These are phyloP conservation scores for Semibalanus balanoides DNA, from an alignment of 1,140 invertebrate genomes.

Conservation along the genomic window DNA sequence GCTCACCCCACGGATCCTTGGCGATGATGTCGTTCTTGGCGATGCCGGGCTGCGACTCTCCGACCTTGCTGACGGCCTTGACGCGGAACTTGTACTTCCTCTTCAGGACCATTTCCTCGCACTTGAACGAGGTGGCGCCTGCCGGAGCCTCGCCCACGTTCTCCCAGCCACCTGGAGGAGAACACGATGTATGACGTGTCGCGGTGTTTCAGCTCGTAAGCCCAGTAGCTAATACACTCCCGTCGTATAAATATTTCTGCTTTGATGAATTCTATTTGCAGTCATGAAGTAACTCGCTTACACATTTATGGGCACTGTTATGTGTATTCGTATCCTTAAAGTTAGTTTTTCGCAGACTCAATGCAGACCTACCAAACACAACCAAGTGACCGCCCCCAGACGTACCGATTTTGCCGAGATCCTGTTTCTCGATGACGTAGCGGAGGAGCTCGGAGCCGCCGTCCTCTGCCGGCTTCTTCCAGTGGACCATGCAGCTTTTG, in stretches of 20 bases:
- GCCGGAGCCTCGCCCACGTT: constrained; percentile 17
- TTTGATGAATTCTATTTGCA: too few relatives aligned
- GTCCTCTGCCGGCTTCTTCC: constrained; percentile 83
- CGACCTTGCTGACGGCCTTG: constrained; percentile 35
- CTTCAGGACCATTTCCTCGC: constrained; percentile 57
- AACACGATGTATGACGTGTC: too few relatives aligned
- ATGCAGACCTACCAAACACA: too few relatives aligned
- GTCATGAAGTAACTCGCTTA: too few relatives aligned
- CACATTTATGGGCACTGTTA: too few relatives aligned
- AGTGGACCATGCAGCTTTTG: constrained; percentile 76
- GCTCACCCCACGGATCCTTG: constrained; percentile 92
- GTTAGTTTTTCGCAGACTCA: too few relatives aligned
- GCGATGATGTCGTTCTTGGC: constrained; percentile 75
- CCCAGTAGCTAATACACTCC: too few relatives aligned
- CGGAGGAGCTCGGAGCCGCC: constrained; percentile 78
- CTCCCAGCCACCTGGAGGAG: constrained; percentile 17
- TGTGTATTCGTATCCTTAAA: too few relatives aligned
- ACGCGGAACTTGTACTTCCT: constrained; percentile 51
- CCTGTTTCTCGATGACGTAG: constrained; percentile 90
- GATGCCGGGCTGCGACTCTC: constrained; percentile 60
- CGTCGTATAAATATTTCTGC: too few relatives aligned
- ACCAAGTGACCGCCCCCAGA: too few relatives aligned
- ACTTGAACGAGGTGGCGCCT: constrained; percentile 19
- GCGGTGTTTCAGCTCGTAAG: too few relatives aligned
- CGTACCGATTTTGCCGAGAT: constrained; percentile 61